These are phyloP conservation scores for Anoplopoma fimbria DNA, from an alignment of 2,113 vertebrate species.

Conservation along the genomic window DNA sequence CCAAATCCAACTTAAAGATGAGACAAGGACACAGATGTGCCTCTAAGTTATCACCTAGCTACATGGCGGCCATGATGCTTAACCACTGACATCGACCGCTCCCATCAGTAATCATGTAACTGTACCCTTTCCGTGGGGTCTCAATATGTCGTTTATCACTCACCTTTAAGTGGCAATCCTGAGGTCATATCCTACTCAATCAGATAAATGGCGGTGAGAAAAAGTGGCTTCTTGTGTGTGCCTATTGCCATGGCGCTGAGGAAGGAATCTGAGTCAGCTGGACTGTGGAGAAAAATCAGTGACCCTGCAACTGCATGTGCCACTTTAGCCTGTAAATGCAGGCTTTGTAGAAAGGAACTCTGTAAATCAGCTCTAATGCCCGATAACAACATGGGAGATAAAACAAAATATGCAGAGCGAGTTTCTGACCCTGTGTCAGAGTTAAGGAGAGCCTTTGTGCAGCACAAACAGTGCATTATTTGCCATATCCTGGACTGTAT, in stretches of 20 bases:
- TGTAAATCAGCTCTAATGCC: slow-evolving; percentile 72
- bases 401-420: slow-evolving; percentile 68
- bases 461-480: slow-evolving; percentile 58
- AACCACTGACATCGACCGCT: not conserved
- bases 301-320: slow-evolving; percentile 76
- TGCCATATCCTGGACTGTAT: slow-evolving; percentile 49
- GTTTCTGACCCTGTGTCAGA: slow-evolving; percentile 57
- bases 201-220: slow-evolving; percentile 63
- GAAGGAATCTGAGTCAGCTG: slow-evolving; percentile 69
- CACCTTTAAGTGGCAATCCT: slow-evolving; percentile 35
- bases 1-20: not conserved
- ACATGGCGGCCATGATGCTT: not conserved
- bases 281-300: slow-evolving; percentile 69
- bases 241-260: slow-evolving; percentile 51
- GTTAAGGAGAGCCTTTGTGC: slow-evolving; percentile 67
- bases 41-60: not conserved
- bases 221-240: slow-evolving; percentile 64
- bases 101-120: not conserved
- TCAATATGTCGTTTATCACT: slow-evolving; percentile 24
- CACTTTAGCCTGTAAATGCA: slow-evolving; percentile 76
- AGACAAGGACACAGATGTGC: not conserved
- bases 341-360: slow-evolving; percentile 72
- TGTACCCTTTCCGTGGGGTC: not conserved
- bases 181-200: slow-evolving; percentile 56
- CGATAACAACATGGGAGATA: slow-evolving; percentile 72